These are phyloP conservation scores for Sarcophilus harrisii DNA, from an alignment of 2,797 vertebrate genomes.

Conservation along the genomic window DNA sequence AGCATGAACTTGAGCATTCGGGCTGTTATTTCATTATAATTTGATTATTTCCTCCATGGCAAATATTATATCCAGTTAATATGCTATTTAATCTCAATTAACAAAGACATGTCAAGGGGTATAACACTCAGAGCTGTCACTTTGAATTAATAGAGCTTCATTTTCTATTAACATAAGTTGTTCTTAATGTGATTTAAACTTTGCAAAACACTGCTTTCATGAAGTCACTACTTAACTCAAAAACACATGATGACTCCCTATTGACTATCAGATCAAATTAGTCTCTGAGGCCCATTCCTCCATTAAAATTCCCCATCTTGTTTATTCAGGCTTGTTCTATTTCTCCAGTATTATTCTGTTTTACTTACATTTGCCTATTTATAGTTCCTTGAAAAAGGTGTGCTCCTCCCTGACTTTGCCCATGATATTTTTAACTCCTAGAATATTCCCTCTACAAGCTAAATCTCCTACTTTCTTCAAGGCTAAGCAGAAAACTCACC, in stretches of 20 bases:
- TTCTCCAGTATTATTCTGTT: background rate
- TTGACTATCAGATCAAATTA: background rate
- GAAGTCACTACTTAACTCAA: background rate
- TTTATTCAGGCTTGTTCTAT: background rate
- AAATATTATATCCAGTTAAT: conserved; percentile 50
- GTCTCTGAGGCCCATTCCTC: background rate
- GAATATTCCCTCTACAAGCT: conserved; percentile 40
- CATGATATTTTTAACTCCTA: conserved; percentile 12
- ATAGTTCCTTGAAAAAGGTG: background rate
- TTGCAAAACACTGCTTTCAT: background rate
- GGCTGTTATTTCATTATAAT: conserved; percentile 25
- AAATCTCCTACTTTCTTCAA: conserved; percentile 23
- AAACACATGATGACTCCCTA: background rate
- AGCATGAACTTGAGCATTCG: conserved; percentile 20
- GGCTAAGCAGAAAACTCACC: background rate
- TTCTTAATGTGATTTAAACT: conserved; percentile 1
- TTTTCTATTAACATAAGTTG: conserved; percentile 8
- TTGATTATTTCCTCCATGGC: conserved; percentile 29
- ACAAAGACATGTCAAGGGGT: background rate
- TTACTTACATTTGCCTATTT: background rate
- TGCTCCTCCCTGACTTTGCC: background rate
- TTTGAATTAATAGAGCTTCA: background rate
- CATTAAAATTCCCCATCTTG: background rate
- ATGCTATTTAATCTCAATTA: conserved; percentile 37
- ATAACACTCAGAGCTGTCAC: background rate